Evolutionary conservation across 2,888 invertebrate species (phyloP), one percentile per base, ranked within the genome.

Genomic region (Therioaphis trifolii): DNA sequence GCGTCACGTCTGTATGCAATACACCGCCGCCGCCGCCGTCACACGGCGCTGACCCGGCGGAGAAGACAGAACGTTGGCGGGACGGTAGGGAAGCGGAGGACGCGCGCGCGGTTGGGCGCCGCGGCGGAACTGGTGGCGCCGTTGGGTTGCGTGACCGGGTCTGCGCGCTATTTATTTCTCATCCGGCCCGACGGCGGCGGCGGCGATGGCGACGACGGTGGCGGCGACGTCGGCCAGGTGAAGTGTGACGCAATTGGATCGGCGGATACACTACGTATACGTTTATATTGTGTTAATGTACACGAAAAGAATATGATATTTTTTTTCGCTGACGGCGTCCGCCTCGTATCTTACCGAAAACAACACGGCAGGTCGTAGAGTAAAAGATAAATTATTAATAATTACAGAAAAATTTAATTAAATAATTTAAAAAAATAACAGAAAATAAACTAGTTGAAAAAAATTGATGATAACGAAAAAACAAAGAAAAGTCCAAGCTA

Each of bases 111-210:
- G 84, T 84, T 40, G 75, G 84, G 84, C 84, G 84, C 75, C 84
- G 84, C 78, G 84, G 55, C 71, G 68, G 84, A 76, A 75, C 82
- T 74, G 77, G 80, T 84, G 85, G 80, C 84, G 85, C 85, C 84
- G 85, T 84, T 82, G 84, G 85, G 84, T 84, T 84, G 84, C 86
- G 84, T 84, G 84, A 79, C 74, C 84, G 84, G 77, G 76, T 77
- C 79, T 80, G 77, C 84, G 84, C 74, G 82, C 80, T 80, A 80
- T 80, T 80, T 80, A 80, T 80, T 80, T 80, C 80, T 72, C 80
- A 80, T 80, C 80, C 80, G 80, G 80, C 79, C 69, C 69, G 79
- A 58, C 79, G 55, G 69, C 69, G 69, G 27, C 69, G 35, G 15
- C 66, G 55, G 40, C 46, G 66, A 15, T 35, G 66, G 29, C 49